Percentiles rank a stretch among this genome's conserved stretches.
phyloP scores from a whole-genome alignment of 2,797 vertebrate genomes.

The Enteromius trimaculatus region DNA sequence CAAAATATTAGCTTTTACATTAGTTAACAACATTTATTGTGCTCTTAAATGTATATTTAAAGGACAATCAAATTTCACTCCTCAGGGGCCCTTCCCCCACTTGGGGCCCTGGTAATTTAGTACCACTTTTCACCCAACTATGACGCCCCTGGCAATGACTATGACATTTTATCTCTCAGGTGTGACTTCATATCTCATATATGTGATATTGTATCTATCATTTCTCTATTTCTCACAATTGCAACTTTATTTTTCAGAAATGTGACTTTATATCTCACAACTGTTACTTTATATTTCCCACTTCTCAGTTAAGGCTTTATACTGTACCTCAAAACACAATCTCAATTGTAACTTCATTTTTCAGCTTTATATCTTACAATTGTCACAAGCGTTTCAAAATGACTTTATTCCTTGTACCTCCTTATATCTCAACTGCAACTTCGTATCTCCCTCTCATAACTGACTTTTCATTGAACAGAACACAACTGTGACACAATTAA shows the following conservation, averaged over 20 bases:
- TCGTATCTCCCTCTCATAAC: neutral
- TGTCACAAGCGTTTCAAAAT: neutral
- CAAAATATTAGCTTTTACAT: too few relatives aligned
- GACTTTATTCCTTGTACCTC: neutral
- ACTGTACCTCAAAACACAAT: neutral
- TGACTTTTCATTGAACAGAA: neutral
- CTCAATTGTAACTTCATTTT: neutral
- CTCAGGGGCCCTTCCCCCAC: too few relatives aligned
- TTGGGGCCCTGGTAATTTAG: too few relatives aligned
- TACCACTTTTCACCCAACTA: too few relatives aligned
- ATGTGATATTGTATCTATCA: neutral
- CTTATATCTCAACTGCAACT: neutral
- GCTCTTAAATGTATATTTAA: too few relatives aligned
- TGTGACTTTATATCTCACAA: too few relatives aligned
- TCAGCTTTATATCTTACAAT: neutral
- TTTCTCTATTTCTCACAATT: neutral
- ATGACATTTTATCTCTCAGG: neutral
- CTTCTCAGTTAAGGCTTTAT: neutral
- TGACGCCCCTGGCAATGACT: too few relatives aligned
- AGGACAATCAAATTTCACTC: too few relatives aligned
- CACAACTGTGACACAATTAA: neutral
- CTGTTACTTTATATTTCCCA: too few relatives aligned
- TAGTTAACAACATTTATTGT: too few relatives aligned
- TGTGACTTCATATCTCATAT: neutral
- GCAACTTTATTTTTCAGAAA: too few relatives aligned